Conservation (phyloP, 2,888 invertebrate species). For the Drosophila cognata region DNA sequence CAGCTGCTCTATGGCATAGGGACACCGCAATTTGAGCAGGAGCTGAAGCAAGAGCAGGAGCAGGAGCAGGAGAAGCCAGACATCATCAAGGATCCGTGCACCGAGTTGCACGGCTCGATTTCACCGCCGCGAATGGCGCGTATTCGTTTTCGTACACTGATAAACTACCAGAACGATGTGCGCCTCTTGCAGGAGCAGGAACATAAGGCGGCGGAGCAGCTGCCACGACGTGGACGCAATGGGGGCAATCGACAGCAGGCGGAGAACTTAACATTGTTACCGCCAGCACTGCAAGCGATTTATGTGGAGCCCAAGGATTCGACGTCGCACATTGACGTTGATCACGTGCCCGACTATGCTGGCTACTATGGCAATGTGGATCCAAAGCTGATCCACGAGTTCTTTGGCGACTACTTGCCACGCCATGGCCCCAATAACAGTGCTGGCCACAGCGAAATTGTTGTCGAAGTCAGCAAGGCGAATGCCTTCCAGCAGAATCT, state of each 20-base stretch:
- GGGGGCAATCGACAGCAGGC: slow-evolving; percentile 2
- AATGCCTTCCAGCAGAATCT: slow-evolving; percentile 63
- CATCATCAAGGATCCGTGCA: neutral
- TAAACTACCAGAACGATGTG: slow-evolving; percentile 35
- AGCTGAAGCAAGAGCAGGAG: neutral
- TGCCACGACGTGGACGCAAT: slow-evolving; percentile 48
- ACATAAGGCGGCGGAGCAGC: slow-evolving; percentile 4
- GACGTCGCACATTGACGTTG: slow-evolving; percentile 12
- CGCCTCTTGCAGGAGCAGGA: slow-evolving; percentile 31
- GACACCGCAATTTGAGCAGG: neutral
- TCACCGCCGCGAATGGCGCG: slow-evolving; percentile 46
- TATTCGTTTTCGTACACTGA: slow-evolving; percentile 23
- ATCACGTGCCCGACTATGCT: slow-evolving; percentile 52
- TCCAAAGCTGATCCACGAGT: slow-evolving; percentile 24
- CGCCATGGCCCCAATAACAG: slow-evolving; percentile 48
- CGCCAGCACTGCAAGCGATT: slow-evolving; percentile 23
- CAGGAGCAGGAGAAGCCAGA: neutral
- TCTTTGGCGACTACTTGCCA: slow-evolving; percentile 61
- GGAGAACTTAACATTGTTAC: neutral
- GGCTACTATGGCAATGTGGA: slow-evolving; percentile 57
- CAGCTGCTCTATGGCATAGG: slow-evolving; percentile 13
- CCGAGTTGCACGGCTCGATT: neutral
- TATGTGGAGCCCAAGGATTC: slow-evolving; percentile 53
- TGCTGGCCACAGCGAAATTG: slow-evolving; percentile 52
- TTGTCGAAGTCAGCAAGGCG: slow-evolving; percentile 55